A percentile compares a stretch with the other conserved stretches of the same genome.
These are phyloP conservation scores for Drosophila suzukii DNA, from an alignment of 1,140 invertebrate species.

Conservation along the genomic window DNA sequence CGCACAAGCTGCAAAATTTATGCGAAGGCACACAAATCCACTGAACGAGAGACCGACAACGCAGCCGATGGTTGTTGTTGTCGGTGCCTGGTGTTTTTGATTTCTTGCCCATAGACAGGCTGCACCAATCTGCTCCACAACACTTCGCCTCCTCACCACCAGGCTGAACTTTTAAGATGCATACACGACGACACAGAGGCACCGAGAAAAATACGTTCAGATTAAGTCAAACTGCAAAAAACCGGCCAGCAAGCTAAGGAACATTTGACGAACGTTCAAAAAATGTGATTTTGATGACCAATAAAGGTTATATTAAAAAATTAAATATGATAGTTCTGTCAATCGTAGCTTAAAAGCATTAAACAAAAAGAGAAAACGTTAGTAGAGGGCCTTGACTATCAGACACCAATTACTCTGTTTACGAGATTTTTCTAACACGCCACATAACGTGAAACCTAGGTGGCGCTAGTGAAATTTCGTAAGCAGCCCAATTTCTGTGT, in stretches of 20 bases:
- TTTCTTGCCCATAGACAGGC: constrained; percentile 38
- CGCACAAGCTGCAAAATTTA: constrained; percentile 83
- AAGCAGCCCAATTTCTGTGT: too few relatives aligned
- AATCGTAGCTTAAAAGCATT: too few relatives aligned
- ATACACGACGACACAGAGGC: constrained; percentile 30
- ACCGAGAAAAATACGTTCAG: constrained; percentile 3
- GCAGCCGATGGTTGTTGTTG: constrained; percentile 38
- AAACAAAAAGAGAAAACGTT: not conserved
- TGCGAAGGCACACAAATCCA: constrained; percentile 84
- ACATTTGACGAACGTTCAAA: not conserved
- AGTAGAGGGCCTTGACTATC: too few relatives aligned
- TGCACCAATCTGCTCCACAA: constrained; percentile 24
- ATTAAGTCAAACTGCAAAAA: not conserved
- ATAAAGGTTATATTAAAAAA: not conserved
- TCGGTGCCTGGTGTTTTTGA: constrained; percentile 20
- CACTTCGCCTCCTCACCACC: constrained; percentile 1
- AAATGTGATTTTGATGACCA: too few relatives aligned
- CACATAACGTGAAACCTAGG: too few relatives aligned
- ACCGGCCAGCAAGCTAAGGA: not conserved
- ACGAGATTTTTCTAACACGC: too few relatives aligned
- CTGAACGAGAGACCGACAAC: constrained; percentile 80
- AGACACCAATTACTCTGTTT: too few relatives aligned
- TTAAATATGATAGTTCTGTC: not conserved
- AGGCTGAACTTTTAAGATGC: constrained; percentile 32
- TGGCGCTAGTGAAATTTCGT: too few relatives aligned